phyloP scores from a whole-genome alignment of 1,140 invertebrate species.

The Bradynema listronoti region DNA sequence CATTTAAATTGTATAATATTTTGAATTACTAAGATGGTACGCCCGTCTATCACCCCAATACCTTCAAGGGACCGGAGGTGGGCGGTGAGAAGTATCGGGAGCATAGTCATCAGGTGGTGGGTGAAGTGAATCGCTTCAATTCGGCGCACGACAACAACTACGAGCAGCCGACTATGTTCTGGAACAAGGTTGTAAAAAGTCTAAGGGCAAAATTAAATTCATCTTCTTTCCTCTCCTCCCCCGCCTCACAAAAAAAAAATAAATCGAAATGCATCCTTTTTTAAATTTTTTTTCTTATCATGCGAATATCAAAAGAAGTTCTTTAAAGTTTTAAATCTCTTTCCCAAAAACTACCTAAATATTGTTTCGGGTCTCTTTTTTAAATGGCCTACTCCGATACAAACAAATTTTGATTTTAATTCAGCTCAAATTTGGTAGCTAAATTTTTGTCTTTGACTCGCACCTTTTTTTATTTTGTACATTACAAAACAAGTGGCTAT shows the following conservation, averaged over 20 bases:
- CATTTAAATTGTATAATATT: not conserved
- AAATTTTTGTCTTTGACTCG: not conserved
- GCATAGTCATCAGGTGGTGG: slow-evolving; percentile 58
- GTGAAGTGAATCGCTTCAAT: slow-evolving; percentile 61
- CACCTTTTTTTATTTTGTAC: not conserved
- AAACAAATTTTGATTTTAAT: not conserved
- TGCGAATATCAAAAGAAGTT: no score
- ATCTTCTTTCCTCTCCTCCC: not conserved
- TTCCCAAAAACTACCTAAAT: not conserved
- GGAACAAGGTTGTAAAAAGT: slow-evolving; percentile 62
- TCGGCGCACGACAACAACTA: slow-evolving; percentile 77
- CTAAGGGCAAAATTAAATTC: not conserved
- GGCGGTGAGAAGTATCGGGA: slow-evolving; percentile 32
- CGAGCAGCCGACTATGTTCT: slow-evolving; percentile 74
- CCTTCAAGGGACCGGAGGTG: slow-evolving; percentile 73
- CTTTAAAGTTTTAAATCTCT: not conserved
- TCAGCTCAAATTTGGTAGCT: not conserved
- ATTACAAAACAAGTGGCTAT: no score
- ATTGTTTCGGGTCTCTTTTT: no score
- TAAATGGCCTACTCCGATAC: no score
- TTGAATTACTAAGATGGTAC: slow-evolving; percentile 61
- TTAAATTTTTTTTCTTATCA: not conserved
- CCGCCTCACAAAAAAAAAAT: no score
- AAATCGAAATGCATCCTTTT: not conserved
- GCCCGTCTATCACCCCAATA: slow-evolving; percentile 93